These are phyloP conservation scores for Hydractinia symbiolongicarpus DNA, from an alignment of 30 jellyfish, hydroid and myxozoan species.

Conservation along the genomic window DNA sequence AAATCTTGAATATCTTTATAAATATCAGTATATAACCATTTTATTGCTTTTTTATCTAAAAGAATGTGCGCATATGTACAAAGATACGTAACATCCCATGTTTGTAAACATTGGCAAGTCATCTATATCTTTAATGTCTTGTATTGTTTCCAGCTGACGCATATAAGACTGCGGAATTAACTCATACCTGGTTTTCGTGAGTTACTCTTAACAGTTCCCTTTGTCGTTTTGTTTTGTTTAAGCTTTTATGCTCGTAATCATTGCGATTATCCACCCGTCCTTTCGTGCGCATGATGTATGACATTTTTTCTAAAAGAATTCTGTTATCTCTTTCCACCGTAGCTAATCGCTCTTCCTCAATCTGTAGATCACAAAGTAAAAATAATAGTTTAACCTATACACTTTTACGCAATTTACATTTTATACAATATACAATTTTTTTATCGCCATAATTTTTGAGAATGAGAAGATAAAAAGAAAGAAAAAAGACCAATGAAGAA, in stretches of 20 bases:
- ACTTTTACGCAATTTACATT: too few species aligned
- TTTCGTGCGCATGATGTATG: constrained; percentile 82
- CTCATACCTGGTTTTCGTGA: constrained; percentile 86
- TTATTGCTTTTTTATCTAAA: not conserved
- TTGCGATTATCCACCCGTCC: constrained; percentile 93
- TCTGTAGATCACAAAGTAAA: constrained; percentile 20
- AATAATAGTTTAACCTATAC: not conserved
- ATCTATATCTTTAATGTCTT: too few species aligned
- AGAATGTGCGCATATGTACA: not conserved
- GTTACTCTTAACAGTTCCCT: constrained; percentile 85
- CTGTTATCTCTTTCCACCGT: constrained; percentile 86
- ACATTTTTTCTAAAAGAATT: constrained; percentile 91
- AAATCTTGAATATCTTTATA: not conserved
- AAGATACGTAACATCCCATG: too few species aligned
- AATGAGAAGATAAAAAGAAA: too few species aligned
- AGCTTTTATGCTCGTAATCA: constrained; percentile 82
- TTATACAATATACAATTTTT: too few species aligned
- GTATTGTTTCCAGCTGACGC: not conserved
- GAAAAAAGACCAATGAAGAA: too few species aligned
- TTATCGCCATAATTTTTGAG: too few species aligned
- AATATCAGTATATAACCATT: not conserved
- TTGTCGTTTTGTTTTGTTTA: constrained; percentile 87
- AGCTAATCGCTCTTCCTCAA: constrained; percentile 91
- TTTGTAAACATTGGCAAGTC: too few species aligned
- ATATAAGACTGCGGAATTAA: not conserved